Base-by-base conservation (phyloP, 2,797 vertebrate species). In the Arnoldichthys spilopterus region DNA sequence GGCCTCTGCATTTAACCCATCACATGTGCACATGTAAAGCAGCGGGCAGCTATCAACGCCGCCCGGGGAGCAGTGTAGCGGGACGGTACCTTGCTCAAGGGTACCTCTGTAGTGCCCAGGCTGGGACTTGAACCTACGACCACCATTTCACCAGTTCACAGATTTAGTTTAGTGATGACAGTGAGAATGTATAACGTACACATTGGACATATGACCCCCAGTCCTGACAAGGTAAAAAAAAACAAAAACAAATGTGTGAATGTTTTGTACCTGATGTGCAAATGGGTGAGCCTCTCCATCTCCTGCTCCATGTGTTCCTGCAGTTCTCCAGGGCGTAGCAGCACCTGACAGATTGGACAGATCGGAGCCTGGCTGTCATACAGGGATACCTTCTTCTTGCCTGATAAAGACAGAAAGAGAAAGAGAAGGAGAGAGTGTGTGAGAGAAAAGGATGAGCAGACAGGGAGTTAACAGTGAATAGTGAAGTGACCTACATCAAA, bases 221-320 rank as follows among this genome's bases (percentile, higher is more conserved):
- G 2, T 32, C 28, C 6, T 16, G 13, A 28, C 56, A 32, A 40
- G 53, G 18, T 70, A 53, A 20, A n/a, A n/a, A n/a, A n/a, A n/a
- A n/a, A n/a, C n/a, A 47, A 56, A 74, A 45, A 43, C 32, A 56
- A 45, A 56, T 72, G 58, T 74, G 37, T 76, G 28, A 70, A 56
- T 16, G 18, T 49, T 43, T 0, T 49, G 30, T 95, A 98, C 97
- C 97, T 97, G 91, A 96, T 88, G 78, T 97, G 97, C 87, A 97
- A 93, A 82, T 95, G 91, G 0, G 95, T 94, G 89, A 99, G 95
- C 89, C 97, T 94, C 87, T 99, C 97, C 82, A 99, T 93, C 90
- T 99, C 98, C 73, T 98, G 97, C 85, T 99, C 97, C 97, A 99
- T 98, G 92, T 99, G 98, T 62, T 98, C 98, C 85, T 98, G 97